These are phyloP conservation scores for Hexactinellida sp. DNA, from an alignment of 37 sponge, comb jelly and placozoan genomes.

Conservation along the genomic window DNA sequence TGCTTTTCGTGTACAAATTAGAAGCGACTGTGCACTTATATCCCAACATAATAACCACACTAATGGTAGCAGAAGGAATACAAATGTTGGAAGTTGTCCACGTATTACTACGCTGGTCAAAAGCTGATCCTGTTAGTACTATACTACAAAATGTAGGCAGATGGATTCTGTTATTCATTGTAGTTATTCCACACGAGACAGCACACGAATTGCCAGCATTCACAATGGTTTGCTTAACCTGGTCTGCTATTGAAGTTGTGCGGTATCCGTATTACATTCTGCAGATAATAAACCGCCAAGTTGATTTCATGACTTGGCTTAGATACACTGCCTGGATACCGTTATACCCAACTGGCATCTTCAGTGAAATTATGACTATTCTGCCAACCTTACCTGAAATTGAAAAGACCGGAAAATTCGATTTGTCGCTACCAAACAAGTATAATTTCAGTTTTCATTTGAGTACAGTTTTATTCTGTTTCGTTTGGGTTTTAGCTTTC, in stretches of 20 bases:
- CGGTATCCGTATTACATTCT: slow-evolving; percentile 86
- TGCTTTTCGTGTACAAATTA: neutral
- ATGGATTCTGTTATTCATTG: slow-evolving; percentile 38
- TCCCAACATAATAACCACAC: neutral
- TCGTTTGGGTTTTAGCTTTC: neutral
- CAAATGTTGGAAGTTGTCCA: neutral
- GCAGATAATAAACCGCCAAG: slow-evolving; percentile 34
- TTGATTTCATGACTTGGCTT: slow-evolving; percentile 62
- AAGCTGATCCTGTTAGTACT: neutral
- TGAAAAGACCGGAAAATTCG: neutral
- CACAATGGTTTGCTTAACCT: slow-evolving; percentile 45
- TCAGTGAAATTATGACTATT: slow-evolving; percentile 37
- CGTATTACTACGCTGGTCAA: neutral
- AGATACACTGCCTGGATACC: slow-evolving; percentile 85
- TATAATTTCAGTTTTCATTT: neutral
- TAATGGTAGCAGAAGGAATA: slow-evolving; percentile 1
- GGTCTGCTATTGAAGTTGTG: slow-evolving; percentile 57
- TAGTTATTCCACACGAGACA: slow-evolving; percentile 23
- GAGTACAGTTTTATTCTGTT: neutral
- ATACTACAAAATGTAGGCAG: slow-evolving; percentile 47
- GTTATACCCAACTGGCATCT: slow-evolving; percentile 73
- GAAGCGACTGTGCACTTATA: neutral
- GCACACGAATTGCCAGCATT: slow-evolving; percentile 46
- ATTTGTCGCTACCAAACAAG: neutral
- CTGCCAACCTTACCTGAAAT: neutral